phyloP scores from a whole-genome alignment of 2,113 vertebrate species.

The Leucoraja erinaceus region DNA sequence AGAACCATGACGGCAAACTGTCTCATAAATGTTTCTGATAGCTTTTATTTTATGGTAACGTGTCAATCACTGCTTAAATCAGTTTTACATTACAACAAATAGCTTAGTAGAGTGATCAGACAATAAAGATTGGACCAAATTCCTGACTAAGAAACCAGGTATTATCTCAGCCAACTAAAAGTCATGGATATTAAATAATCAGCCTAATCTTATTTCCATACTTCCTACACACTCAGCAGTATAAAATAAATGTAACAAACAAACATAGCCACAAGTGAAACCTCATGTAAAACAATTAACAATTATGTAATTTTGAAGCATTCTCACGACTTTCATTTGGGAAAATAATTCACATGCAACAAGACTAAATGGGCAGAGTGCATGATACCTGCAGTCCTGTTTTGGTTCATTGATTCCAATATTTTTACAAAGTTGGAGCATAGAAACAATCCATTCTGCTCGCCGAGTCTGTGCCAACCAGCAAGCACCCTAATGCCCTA shows the following conservation, averaged over 20 bases:
- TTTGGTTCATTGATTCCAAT: too few relatives aligned
- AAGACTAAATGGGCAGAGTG: too few relatives aligned
- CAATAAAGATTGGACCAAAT: neutral
- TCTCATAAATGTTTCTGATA: neutral
- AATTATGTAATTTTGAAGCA: too few relatives aligned
- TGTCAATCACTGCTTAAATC: neutral
- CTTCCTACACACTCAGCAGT: neutral
- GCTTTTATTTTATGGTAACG: neutral
- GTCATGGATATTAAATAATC: neutral
- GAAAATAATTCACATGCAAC: too few relatives aligned
- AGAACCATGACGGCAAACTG: neutral
- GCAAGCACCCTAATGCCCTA: too few relatives aligned
- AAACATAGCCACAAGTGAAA: too few relatives aligned
- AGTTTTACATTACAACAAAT: neutral
- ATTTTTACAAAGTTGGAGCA: too few relatives aligned
- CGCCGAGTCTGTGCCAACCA: too few relatives aligned
- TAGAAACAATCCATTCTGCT: too few relatives aligned
- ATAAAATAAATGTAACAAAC: neutral
- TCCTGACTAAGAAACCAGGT: neutral
- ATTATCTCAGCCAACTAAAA: neutral
- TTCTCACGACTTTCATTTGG: too few relatives aligned
- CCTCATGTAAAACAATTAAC: too few relatives aligned
- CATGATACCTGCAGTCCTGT: too few relatives aligned
- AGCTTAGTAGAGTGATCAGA: neutral
- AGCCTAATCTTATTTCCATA: neutral